Base-by-base conservation (phyloP, 2,888 invertebrate genomes). In the Spodoptera exigua region DNA sequence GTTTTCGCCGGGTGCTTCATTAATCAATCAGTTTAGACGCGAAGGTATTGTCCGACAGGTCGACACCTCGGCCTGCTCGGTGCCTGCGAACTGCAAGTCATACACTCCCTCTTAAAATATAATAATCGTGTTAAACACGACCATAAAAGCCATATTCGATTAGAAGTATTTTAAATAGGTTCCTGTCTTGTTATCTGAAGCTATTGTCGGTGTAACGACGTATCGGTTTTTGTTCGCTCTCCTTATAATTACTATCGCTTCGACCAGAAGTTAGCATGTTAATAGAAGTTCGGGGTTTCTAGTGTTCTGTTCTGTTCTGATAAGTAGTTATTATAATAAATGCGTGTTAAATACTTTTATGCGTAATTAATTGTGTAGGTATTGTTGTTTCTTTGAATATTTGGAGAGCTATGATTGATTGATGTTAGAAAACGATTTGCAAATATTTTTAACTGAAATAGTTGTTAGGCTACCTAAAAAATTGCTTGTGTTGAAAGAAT, bases 71-170 rank as follows among this genome's bases (percentile, higher is more conserved):
- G 83, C 81, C 83, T 81, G 82, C 81, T 81, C 77, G 77, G 80
- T 78, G 79, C 73, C 71, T 65, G 74, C 79, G 85, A 92, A 90
- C 79, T 92, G 94, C 93, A 93, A 94, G 94, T 94, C 94, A 94
- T 86, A 92, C 71, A 83, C 77, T 84, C 82, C 89, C 90, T 92
- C 89, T 93, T 92, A 92, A 92, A 93, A 92, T 92, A 91, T 93
- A 93, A 93, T 93, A 94, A 93, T 93, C 91, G 90, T 91, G 94
- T 93, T 93, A 93, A 94, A 93, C 89, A 89, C 87, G 87, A 87
- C 88, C 87, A 91, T 90, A 93, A 93, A 92, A 92, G 87, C 91
- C 89, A 90, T 91, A 91, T 92, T 91, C 92, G 92, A 90, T 92
- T 92, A 91, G 85, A 87, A 79, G 83, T 85, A 87, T 89, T 89